Percentiles rank a stretch among this genome's conserved stretches.
Conservation (phyloP, 2,113 vertebrate genomes). For the Phylloscopus trochiloides region DNA sequence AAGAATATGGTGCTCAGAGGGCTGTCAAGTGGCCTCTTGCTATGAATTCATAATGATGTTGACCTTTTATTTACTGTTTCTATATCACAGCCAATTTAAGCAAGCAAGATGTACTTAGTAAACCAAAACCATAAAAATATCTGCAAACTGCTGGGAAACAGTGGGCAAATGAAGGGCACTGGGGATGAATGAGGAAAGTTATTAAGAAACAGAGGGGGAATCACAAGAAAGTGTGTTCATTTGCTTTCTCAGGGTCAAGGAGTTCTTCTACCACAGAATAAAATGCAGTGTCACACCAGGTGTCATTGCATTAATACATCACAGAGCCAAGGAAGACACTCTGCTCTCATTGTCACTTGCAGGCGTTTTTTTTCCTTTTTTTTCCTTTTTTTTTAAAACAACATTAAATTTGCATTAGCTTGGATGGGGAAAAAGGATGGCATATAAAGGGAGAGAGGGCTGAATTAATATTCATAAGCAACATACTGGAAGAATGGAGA, state of each 20-base stretch:
- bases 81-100: not conserved
- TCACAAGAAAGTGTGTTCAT: not conserved
- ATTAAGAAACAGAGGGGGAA: not conserved
- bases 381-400: not conserved
- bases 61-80: not conserved
- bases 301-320: not conserved
- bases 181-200: not conserved
- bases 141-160: not conserved
- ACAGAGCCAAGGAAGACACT: not conserved
- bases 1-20: not conserved
- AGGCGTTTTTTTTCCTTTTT: not conserved
- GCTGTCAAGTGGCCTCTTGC: not conserved
- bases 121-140: not conserved
- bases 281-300: not conserved
- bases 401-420: conserved; percentile 33
- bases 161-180: not conserved
- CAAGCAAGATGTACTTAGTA: not conserved
- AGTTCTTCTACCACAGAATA: not conserved
- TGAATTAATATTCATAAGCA: conserved; percentile 47
- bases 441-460: not conserved
- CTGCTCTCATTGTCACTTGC: not conserved
- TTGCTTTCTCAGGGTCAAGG: not conserved
- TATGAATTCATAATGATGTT: not conserved
- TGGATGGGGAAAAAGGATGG: not conserved
- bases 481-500: not conserved